Evolutionary conservation across 2,888 invertebrate species (phyloP).

Genomic region (Chloroclystis v-ata): DNA sequence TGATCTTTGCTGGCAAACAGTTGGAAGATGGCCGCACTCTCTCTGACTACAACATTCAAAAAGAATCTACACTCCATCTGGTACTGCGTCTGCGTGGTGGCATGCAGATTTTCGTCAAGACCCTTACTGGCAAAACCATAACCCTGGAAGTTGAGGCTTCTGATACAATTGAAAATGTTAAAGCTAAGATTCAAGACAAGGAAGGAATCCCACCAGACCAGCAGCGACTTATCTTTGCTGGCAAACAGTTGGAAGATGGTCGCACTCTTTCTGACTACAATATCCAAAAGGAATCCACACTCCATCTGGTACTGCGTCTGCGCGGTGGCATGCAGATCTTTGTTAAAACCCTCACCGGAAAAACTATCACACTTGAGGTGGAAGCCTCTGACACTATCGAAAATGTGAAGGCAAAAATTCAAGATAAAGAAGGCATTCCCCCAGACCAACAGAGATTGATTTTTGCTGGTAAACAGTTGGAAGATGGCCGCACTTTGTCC

Average conservation of each 20-base stretch:
- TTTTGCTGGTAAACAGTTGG: conserved; percentile 47
- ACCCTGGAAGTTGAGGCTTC: conserved; percentile 54
- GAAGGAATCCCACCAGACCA: conserved; percentile 60
- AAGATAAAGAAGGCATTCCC: conserved; percentile 49
- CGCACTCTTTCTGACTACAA: conserved; percentile 57
- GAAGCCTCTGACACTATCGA: conserved; percentile 48
- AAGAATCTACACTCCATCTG: conserved; percentile 58
- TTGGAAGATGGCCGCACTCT: conserved; percentile 61
- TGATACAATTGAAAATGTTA: conserved; percentile 57
- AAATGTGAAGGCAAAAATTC: conserved; percentile 50
- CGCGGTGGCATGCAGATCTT: conserved; percentile 56
- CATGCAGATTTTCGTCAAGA: conserved; percentile 59
- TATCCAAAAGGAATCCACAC: conserved; percentile 56
- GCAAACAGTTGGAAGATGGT: conserved; percentile 55
- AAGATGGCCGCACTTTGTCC: conserved; percentile 45
- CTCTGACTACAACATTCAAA: conserved; percentile 63
- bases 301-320: conserved; percentile 51
- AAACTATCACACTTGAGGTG: conserved; percentile 46
- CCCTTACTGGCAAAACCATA: conserved; percentile 55
- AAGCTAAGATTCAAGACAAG: conserved; percentile 60
- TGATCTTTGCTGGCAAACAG: conserved; percentile 60
- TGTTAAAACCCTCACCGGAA: conserved; percentile 46
- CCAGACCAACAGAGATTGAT: conserved; percentile 48
- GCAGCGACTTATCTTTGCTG: conserved; percentile 55
- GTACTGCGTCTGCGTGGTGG: conserved; percentile 59